These are phyloP conservation scores for Neoitamus cyanurus DNA, from an alignment of 2,888 invertebrate genomes.

Conservation along the genomic window DNA sequence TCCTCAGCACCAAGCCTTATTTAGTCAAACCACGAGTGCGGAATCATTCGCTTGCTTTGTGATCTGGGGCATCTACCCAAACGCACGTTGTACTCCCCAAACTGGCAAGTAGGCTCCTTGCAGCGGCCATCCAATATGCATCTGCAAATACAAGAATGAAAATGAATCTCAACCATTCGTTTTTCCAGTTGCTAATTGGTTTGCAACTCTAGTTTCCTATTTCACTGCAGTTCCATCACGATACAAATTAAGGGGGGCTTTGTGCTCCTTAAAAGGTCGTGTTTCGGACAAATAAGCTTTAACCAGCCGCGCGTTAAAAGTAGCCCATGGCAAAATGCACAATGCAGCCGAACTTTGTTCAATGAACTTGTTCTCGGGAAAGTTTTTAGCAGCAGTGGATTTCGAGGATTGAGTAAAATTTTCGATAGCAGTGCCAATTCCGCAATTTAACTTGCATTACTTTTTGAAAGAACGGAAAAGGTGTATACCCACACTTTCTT, in stretches of 20 bases:
- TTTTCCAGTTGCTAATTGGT: not conserved
- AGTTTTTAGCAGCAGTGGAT: not conserved
- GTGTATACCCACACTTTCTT: not conserved
- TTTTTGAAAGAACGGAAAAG: not conserved
- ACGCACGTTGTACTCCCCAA: constrained; percentile 59
- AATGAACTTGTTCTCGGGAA: not conserved
- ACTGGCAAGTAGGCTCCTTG: constrained; percentile 61
- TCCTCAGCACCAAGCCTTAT: not conserved
- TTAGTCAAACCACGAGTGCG: not conserved
- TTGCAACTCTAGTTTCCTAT: not conserved
- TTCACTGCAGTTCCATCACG: not conserved
- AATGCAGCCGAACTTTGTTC: not conserved
- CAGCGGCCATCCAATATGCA: constrained; percentile 61
- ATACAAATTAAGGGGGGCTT: not conserved
- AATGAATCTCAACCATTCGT: not conserved
- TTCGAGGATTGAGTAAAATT: not conserved
- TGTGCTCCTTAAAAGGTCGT: not conserved
- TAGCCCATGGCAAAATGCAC: not conserved
- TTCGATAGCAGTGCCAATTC: not conserved
- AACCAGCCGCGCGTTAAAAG: not conserved
- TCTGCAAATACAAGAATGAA: constrained; percentile 54
- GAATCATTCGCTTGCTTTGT: constrained; percentile 4
- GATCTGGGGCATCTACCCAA: constrained; percentile 63
- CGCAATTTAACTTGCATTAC: not conserved
- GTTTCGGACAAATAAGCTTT: not conserved